Percentiles rank a stretch among this genome's conserved stretches.
Conservation (phyloP, 2,113 vertebrate genomes). For the Hassar affinis region DNA sequence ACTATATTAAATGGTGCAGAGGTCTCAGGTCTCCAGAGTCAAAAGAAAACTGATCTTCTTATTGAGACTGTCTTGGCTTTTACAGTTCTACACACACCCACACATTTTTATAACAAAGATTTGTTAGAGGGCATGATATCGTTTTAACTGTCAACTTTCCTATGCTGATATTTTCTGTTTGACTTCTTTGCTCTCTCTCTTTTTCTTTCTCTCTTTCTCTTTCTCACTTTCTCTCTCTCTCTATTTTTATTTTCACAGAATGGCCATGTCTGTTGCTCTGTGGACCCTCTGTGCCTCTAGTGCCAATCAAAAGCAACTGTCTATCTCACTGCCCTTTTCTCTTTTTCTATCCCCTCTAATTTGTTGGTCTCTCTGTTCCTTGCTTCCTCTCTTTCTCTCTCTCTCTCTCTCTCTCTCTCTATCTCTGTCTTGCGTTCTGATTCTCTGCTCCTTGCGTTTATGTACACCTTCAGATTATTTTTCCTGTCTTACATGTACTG, state of each 20-base stretch:
- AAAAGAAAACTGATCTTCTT: slow-evolving; percentile 27
- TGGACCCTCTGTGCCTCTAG: slow-evolving; percentile 90
- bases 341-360: not conserved
- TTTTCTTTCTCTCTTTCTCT: not conserved
- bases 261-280: slow-evolving; percentile 85
- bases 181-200: not conserved
- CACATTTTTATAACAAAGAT: slow-evolving; percentile 17
- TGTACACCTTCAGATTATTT: slow-evolving; percentile 36
- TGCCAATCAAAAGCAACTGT: slow-evolving; percentile 50
- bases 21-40: slow-evolving; percentile 23
- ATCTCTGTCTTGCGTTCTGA: too few species aligned
- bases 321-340: slow-evolving; percentile 6
- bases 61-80: slow-evolving; percentile 8
- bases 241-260: slow-evolving; percentile 67
- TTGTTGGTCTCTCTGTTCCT: not conserved
- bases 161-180: slow-evolving; percentile 18
- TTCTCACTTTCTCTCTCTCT: not conserved
- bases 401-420: not conserved
- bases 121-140: not conserved
- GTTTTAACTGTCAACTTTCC: slow-evolving; percentile 15
- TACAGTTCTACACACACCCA: slow-evolving; percentile 13
- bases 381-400: not conserved
- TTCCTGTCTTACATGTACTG: slow-evolving; percentile 7
- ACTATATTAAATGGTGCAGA: slow-evolving; percentile 14
- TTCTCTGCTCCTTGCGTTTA: not conserved